Conservation (phyloP, 2,888 invertebrate species). For the Amphiduros pacificus region DNA sequence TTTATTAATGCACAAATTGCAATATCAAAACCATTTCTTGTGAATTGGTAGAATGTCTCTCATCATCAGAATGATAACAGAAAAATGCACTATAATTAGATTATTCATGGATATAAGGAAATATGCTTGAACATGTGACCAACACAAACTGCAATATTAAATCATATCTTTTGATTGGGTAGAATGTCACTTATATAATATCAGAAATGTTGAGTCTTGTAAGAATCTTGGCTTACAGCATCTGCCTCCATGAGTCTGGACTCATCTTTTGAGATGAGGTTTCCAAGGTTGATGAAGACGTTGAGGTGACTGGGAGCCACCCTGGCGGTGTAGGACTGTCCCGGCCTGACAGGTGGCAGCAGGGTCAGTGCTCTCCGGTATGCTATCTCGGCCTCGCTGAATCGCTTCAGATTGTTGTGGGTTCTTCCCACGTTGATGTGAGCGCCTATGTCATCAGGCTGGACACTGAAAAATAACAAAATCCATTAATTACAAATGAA, state of each 20-base stretch:
- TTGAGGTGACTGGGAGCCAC: constrained; percentile 95
- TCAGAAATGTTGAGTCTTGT: too few species aligned
- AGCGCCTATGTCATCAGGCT: constrained; percentile 93
- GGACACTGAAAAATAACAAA: constrained; percentile 67
- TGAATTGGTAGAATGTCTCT: too few species aligned
- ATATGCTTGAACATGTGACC: too few species aligned
- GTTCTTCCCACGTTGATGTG: constrained; percentile 97
- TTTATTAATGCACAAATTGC: too few species aligned
- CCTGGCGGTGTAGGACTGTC: constrained; percentile 88
- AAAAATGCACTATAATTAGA: too few species aligned
- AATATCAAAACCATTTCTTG: too few species aligned
- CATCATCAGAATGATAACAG: too few species aligned
- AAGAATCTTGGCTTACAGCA: constrained; percentile 31
- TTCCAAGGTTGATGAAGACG: constrained; percentile 92
- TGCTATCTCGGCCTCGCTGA: constrained; percentile 87
- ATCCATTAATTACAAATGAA: background rate
- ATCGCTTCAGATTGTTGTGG: constrained; percentile 86
- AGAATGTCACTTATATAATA: too few species aligned
- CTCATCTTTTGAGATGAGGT: constrained; percentile 88
- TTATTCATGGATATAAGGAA: too few species aligned
- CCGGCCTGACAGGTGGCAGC: constrained; percentile 54
- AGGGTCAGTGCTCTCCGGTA: constrained; percentile 71
- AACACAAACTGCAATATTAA: too few species aligned
- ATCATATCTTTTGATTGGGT: too few species aligned
- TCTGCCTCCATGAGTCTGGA: constrained; percentile 93